phyloP scores from a whole-genome alignment of 2,888 invertebrate species.

The Phytoseiulus persimilis region DNA sequence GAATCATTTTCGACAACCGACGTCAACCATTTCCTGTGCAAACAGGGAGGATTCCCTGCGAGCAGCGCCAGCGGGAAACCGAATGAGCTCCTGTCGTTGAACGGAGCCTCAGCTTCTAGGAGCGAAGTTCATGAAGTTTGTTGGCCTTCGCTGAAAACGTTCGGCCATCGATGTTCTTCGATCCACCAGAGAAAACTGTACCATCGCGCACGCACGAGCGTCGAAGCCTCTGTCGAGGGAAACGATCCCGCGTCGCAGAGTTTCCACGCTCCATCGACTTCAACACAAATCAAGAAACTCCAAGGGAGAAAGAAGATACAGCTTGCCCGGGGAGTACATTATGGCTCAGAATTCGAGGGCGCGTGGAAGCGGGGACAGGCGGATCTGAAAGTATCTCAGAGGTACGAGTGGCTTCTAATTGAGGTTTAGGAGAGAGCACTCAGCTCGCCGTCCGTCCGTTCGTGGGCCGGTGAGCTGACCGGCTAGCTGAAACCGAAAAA shows the following conservation, averaged over 20 bases:
- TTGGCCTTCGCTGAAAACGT: no score
- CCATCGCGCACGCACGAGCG: no score
- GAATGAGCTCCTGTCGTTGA: no score
- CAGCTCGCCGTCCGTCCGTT: not conserved
- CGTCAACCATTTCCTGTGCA: not conserved
- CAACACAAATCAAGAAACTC: not conserved
- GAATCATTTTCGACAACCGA: not conserved
- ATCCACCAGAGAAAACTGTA: no score
- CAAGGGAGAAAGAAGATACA: not conserved
- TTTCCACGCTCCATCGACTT: not conserved
- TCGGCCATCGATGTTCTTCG: no score
- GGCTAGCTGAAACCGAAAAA: slow-evolving; percentile 8
- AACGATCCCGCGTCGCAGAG: not conserved
- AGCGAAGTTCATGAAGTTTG: no score
- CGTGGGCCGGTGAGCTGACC: not conserved
- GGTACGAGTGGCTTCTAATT: not conserved
- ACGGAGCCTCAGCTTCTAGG: no score
- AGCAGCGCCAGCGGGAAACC: no score
- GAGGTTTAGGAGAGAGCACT: not conserved
- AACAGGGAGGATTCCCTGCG: not conserved
- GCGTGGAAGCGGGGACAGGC: not conserved
- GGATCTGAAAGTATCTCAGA: not conserved
- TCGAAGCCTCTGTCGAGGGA: not conserved
- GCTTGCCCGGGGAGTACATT: not conserved
- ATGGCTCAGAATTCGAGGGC: not conserved